phyloP scores from a whole-genome alignment of 2,888 invertebrate species.

The Liopterus haemorrhoidalis region DNA sequence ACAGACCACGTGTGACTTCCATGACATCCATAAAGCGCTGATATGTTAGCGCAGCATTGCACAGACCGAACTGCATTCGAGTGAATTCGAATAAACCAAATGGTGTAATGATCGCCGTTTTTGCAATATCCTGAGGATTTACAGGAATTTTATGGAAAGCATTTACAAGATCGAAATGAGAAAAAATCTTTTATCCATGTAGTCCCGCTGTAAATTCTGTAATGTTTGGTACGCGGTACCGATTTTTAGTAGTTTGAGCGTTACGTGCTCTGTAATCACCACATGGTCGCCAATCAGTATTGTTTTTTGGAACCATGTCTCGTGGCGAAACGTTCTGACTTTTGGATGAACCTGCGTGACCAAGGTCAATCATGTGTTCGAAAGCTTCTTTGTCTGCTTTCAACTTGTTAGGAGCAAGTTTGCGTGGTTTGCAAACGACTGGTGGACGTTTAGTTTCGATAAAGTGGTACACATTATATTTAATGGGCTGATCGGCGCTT shows the following conservation, averaged over 20 bases:
- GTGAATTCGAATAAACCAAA: too few species aligned
- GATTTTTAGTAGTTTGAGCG: conserved; percentile 29
- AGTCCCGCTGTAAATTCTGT: conserved; percentile 1
- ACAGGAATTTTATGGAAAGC: background rate
- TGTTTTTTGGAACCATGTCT: conserved; percentile 23
- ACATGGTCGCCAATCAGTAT: conserved; percentile 24
- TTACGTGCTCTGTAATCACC: conserved; percentile 33
- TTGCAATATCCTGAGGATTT: background rate
- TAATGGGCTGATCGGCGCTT: too few species aligned
- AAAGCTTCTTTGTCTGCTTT: conserved; percentile 28
- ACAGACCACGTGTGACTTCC: too few species aligned
- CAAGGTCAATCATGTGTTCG: conserved; percentile 24
- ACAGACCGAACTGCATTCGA: too few species aligned
- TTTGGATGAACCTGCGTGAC: conserved; percentile 28
- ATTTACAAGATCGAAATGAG: background rate
- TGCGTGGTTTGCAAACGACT: too few species aligned
- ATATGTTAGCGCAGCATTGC: too few species aligned
- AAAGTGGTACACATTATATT: too few species aligned
- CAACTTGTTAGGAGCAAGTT: conserved; percentile 29
- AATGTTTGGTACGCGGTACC: conserved; percentile 32
- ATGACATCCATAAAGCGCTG: too few species aligned
- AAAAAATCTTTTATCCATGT: background rate
- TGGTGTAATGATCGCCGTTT: too few species aligned
- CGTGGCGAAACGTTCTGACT: conserved; percentile 30
- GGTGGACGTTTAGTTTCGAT: too few species aligned